Conservation (phyloP, 1,140 invertebrate species). For the Chrysoperla carnea region DNA sequence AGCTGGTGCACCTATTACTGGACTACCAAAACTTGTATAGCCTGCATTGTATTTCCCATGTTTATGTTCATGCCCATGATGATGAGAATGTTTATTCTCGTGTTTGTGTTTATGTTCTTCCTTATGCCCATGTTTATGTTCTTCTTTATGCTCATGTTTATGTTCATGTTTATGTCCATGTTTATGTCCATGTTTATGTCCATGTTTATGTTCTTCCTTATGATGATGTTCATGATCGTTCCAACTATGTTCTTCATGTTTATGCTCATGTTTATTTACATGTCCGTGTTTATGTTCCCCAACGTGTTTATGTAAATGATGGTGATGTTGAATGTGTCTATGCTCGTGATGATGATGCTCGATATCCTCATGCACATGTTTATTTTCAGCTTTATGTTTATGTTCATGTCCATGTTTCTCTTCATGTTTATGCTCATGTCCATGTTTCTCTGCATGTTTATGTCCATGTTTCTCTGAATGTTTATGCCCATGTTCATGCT, state of each 20-base stretch:
- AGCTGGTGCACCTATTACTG: too few relatives aligned
- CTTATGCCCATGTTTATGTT: conserved; percentile 7
- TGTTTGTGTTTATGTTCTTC: conserved; percentile 8
- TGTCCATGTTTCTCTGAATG: neutral
- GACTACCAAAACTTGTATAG: too few relatives aligned
- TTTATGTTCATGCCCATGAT: conserved; percentile 5
- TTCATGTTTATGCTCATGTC: conserved; percentile 4
- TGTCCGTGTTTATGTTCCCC: conserved; percentile 5
- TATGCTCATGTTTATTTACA: conserved; percentile 4
- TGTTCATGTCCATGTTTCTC: conserved; percentile 3
- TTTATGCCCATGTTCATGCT: neutral
- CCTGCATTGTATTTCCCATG: conserved; percentile 2
- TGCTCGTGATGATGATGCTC: conserved; percentile 10
- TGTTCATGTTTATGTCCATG: conserved; percentile 4
- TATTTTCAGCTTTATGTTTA: neutral
- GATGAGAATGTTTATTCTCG: conserved; percentile 4
- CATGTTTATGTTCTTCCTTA: conserved; percentile 3
- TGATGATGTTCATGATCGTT: conserved; percentile 6
- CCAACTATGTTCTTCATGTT: conserved; percentile 6
- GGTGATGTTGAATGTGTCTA: conserved; percentile 9
- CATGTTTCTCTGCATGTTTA: conserved; percentile 4
- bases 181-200: conserved; percentile 4
- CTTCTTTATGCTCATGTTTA: conserved; percentile 6
- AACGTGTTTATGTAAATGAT: conserved; percentile 10
- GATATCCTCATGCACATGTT: conserved; percentile 5